Percentiles rank a stretch among this genome's conserved stretches.
Conservation (phyloP, 2,113 vertebrate species). For the Arvicanthis niloticus region DNA sequence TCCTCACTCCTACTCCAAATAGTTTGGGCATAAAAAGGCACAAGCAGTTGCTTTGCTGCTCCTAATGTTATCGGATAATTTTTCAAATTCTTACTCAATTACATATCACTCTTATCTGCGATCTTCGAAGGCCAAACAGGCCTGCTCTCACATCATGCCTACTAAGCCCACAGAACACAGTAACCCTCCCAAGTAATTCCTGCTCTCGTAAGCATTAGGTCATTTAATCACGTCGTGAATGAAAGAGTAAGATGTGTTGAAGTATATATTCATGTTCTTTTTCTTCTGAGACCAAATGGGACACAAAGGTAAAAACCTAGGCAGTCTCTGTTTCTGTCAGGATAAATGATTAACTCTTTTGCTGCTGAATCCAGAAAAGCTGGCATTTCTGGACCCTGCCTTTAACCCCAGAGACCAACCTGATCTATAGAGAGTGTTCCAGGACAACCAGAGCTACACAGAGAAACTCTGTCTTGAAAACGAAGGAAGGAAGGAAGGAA, state of each 20-base stretch:
- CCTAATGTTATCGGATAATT: constrained; percentile 80
- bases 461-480: background rate
- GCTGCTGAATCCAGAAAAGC: constrained; percentile 33
- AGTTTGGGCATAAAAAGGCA: constrained; percentile 64
- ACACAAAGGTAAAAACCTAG: constrained; percentile 49
- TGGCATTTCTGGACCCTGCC: constrained; percentile 22
- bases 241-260: too few relatives aligned
- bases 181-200: constrained; percentile 67
- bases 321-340: constrained; percentile 60
- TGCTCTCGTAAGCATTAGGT: constrained; percentile 70
- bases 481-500: background rate
- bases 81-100: constrained; percentile 76
- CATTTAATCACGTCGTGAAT: constrained; percentile 61
- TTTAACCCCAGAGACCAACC: background rate
- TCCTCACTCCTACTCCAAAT: constrained; percentile 77
- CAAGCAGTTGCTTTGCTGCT: constrained; percentile 70
- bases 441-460: background rate
- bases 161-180: constrained; percentile 21
- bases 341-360: constrained; percentile 63
- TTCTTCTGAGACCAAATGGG: constrained; percentile 14
- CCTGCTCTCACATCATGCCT: constrained; percentile 64
- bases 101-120: constrained; percentile 65
- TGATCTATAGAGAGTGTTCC: background rate
- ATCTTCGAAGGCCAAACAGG: constrained; percentile 55
- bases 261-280: background rate